A percentile compares a stretch with the other conserved stretches of the same genome.
These are phyloP conservation scores for Drosophila anceps DNA, from an alignment of 2,888 invertebrate genomes.

Conservation along the genomic window DNA sequence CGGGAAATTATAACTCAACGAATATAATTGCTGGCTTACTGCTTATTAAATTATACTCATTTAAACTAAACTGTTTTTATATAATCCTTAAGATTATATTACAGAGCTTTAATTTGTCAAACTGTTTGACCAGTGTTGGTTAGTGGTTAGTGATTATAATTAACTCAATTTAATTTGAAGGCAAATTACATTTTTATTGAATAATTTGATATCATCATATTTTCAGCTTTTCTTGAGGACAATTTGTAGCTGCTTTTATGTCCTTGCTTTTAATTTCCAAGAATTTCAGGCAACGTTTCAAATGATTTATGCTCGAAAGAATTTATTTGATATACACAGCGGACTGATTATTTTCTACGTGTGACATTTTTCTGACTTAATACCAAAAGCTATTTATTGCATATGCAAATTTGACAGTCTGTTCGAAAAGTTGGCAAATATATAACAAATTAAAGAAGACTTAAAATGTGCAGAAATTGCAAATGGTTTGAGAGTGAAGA, in stretches of 20 bases:
- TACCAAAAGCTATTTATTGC: neutral
- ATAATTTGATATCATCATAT: neutral
- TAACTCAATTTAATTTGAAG: neutral
- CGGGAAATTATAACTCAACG: neutral
- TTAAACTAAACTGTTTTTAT: too few relatives aligned
- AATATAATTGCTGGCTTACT: neutral
- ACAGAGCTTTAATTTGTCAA: neutral
- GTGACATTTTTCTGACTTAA: neutral
- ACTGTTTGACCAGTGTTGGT: neutral
- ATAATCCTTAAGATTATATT: too few relatives aligned
- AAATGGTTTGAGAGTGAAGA: conserved; percentile 2
- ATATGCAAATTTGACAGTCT: conserved; percentile 7
- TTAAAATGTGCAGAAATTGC: neutral
- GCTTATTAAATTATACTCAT: neutral
- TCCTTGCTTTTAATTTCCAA: neutral
- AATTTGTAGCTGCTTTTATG: neutral
- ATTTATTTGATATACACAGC: conserved; percentile 4
- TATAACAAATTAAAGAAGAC: neutral
- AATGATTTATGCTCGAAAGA: conserved; percentile 1
- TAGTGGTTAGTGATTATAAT: neutral
- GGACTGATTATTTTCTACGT: neutral
- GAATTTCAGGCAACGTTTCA: conserved; percentile 5
- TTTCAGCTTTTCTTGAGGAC: neutral
- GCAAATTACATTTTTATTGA: neutral
- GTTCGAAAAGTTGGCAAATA: conserved; percentile 7